Evolutionary conservation across 1,140 invertebrate genomes (phyloP), one percentile per base, ranked within the genome.

Genomic region (Drosophila murphyi): DNA sequence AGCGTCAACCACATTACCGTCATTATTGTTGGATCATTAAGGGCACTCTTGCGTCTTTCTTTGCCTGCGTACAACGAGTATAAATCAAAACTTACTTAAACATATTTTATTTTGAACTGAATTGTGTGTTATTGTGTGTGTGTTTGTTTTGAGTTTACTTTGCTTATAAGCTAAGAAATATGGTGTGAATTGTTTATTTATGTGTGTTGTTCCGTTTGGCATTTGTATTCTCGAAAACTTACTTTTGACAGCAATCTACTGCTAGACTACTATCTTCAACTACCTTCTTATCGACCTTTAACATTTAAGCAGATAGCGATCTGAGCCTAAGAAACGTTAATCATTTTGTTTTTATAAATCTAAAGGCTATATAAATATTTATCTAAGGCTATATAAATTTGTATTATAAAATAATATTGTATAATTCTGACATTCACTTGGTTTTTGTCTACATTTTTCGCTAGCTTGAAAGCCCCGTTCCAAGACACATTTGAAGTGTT

Each of bases 71-170:
- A 3, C 8, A 10, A 3, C 39, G 10, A 43, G 39, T n/a, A n/a
- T 43, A 43, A 39, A 43, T 10, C 8, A 43, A 43, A 3, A n/a
- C n/a, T 7, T 10, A 39, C 37, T 39, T 43, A 3, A 6, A 12
- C 47, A 28, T 65, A 45, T 35, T 32, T 45, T 7, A n/a, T 8
- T 8, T 8, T 51, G 10, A 20, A 7, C 20, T 28, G 12, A 12
- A 12, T 45, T 29, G 7, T 37, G 12, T 47, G 35, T 8, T 47
- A 12, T 12, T 12, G 34, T 31, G 12, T 65, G 12, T 47, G 41
- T 37, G 32, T 31, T 47, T 20, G 34, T 35, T 50, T 56, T 50
- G 32, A 59, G 45, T 56, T 68, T 59, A 59, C 64, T 68, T 56
- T 56, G 54, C 48, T 59, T 59, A 31, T 29, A 37, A 31, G 37